Base-by-base conservation (phyloP, 2,113 vertebrate species). In the Eulemur rufifrons region DNA sequence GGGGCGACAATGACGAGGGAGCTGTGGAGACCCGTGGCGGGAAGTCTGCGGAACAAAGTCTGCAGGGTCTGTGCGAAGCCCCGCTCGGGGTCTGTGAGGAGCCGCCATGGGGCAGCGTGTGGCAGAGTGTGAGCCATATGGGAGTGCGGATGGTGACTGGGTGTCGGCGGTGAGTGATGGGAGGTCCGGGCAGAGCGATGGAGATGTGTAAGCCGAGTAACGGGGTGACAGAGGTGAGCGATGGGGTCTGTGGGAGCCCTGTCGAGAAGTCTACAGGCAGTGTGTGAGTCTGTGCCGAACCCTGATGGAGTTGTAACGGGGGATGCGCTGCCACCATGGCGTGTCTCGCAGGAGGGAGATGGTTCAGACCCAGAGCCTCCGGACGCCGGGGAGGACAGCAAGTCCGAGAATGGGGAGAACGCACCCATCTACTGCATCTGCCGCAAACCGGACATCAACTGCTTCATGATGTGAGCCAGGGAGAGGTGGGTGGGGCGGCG, bases 371-470 rank as follows among this genome's bases (percentile, higher is more conserved):
- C 98, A 3, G 99, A 99, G 29, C 98, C 97, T 42, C 78, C 88
- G 8, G 97, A 98, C 1, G 98, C 98, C 8, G 97, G 98, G 64
- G 98, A 98, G 69, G 98, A 98, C 93, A 98, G 98, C 47, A 98
- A 98, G 97, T 99, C 99, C 9, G 99, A 99, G 74, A 98, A 98
- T 14, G 97, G 97, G 73, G 99, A 99, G 97, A 99, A 99, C 2
- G 98, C 99, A 0, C 99, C 99, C 2, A 98, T 99, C 61, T 99
- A 99, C 98, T 99, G 99, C 94, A 99, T 99, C 93, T 99, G 99
- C 95, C 97, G 99, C 34, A 99, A 99, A 85, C 98, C 99, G 0
- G 99, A 99, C 96, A 99, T 99, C 97, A 99, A 99, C 98, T 99
- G 99, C 97, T 99, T 99, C 97, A 99, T 99, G 99, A 99, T 99